phyloP scores from a whole-genome alignment of 1,140 invertebrate genomes.

The Eriocheir sinensis region DNA sequence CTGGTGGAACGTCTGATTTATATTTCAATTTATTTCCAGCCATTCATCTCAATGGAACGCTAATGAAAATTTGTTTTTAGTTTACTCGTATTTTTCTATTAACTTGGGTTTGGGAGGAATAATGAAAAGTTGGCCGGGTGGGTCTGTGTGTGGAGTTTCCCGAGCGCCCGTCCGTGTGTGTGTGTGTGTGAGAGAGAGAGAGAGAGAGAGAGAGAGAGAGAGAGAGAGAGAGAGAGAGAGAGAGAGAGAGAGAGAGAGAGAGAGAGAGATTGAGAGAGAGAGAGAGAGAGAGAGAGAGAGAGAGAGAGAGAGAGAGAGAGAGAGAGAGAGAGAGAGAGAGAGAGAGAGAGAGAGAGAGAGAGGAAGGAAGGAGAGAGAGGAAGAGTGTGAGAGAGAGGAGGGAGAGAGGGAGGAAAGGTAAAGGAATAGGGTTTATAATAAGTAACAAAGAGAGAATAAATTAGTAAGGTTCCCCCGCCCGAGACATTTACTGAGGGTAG shows the following conservation, averaged over 20 bases:
- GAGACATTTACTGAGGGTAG: slow-evolving; percentile 41
- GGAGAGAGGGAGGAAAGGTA: not conserved
- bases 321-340: no score
- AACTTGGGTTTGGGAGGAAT: slow-evolving; percentile 66
- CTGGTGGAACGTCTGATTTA: slow-evolving; percentile 61
- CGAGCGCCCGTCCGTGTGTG: not conserved
- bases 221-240: no score
- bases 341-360: not conserved
- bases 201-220: no score
- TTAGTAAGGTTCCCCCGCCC: slow-evolving; percentile 50
- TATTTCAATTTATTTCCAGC: slow-evolving; percentile 74
- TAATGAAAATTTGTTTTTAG: slow-evolving; percentile 75
- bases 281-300: no score
- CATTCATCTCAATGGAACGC: slow-evolving; percentile 72
- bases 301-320: no score
- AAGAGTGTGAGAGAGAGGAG: not conserved
- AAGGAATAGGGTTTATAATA: not conserved
- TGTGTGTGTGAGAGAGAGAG: not conserved
- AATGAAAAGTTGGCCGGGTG: slow-evolving; percentile 56
- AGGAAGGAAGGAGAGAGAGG: not conserved
- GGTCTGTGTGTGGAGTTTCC: not conserved
- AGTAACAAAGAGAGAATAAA: slow-evolving; percentile 54
- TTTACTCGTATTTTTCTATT: slow-evolving; percentile 75
- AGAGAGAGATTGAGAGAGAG: no score
- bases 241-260: no score